Conservation (phyloP, 2,888 invertebrate species). For the Camponotus fellah region DNA sequence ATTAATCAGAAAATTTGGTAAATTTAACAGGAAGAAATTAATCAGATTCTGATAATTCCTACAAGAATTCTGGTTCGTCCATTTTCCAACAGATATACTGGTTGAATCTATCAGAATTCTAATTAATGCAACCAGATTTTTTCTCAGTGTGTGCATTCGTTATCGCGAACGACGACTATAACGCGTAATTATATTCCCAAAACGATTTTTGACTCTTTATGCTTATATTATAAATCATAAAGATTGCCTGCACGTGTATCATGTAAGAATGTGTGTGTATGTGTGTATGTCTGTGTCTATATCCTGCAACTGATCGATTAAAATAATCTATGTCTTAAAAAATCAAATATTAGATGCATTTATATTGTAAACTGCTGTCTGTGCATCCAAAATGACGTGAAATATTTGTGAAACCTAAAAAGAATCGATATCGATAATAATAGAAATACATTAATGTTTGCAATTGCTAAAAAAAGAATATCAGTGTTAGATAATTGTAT, state of each 20-base stretch:
- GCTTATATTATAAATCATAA: constrained; percentile 7
- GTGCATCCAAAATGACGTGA: not conserved
- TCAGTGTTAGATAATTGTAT: not conserved
- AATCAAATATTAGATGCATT: not conserved
- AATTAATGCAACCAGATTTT: too few relatives aligned
- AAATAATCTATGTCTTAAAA: not conserved
- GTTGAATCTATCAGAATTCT: too few relatives aligned
- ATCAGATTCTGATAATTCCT: too few relatives aligned
- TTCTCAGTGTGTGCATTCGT: not conserved
- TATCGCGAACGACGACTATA: not conserved
- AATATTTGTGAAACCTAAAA: not conserved
- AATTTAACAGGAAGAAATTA: too few relatives aligned
- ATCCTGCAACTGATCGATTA: not conserved
- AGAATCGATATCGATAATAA: not conserved
- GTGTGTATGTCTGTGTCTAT: not conserved
- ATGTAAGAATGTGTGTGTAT: not conserved
- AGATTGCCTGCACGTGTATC: not conserved
- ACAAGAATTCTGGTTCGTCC: too few relatives aligned
- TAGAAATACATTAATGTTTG: not conserved
- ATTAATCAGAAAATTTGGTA: too few relatives aligned
- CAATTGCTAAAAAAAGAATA: not conserved
- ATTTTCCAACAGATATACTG: too few relatives aligned
- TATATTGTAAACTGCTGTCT: not conserved
- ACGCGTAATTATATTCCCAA: not conserved
- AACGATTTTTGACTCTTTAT: not conserved